Base-by-base conservation (phyloP, 2,797 vertebrate species). In the Octomys mimax region DNA sequence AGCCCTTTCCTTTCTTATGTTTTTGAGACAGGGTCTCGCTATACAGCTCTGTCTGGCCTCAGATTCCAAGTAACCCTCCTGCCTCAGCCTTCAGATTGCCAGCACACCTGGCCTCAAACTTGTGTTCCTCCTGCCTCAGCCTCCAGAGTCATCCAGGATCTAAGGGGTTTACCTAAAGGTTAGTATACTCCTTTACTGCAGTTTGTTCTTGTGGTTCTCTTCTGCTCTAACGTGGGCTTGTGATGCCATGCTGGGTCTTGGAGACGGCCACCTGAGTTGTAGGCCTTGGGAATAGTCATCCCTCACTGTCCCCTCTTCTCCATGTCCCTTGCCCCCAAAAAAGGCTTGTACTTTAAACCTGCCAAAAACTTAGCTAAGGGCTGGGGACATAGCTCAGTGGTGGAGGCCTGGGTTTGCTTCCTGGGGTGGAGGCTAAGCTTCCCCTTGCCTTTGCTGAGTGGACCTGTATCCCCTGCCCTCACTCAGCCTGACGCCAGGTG, bases 171-270 rank as follows among this genome's bases (percentile, higher is more conserved):
- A 75, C 28, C 66, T 75, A 54, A 88, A 92, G 78, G n/a, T 59
- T 89, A 59, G 5, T 16, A 71, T 4, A 22, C 59, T 89, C 75
- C 79, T 96, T 96, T 68, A 64, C 39, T 75, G 83, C 22, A 42
- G 59, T 94, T 61, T 82, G 75, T 33, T 68, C 49, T 92, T 87
- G 80, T 52, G 61, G 68, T 80, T 93, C 52, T 88, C 46, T 87
- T 57, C 71, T 80, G 71, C 46, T 36, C 6, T 5, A 21, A 49
- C 62, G 42, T 71, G 84, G 28, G 36, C 42, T 93, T 88, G 9
- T 70, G 33, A 12, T 22, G 46, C 68, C 54, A 31, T 84, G 49
- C 59, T 82, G 57, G 83, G 92, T 87, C n/a, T 87, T 73, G 2
- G 62, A 89, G 28, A 64, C 62, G 49, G 80, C 52, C n/a, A 89